Base-by-base conservation (phyloP, 2,888 invertebrate genomes). In the Drosophila buzzatii region DNA sequence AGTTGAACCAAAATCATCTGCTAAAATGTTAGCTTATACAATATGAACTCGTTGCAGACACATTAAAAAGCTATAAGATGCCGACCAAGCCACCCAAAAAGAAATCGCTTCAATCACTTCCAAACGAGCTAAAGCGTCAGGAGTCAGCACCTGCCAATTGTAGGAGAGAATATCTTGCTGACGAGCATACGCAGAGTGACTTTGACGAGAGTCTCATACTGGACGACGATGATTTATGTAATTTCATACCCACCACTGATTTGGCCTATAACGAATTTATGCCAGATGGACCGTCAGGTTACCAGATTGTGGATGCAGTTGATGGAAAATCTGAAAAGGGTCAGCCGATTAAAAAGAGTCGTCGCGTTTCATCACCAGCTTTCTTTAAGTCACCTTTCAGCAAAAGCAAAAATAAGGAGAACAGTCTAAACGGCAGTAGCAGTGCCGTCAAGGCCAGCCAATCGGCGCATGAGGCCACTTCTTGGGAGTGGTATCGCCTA, bases 311-410 rank as follows among this genome's bases (percentile, higher is more conserved):
- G 47, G 85, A 85, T 42, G 72, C 74, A 4, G 62, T 77, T 0
- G 80, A 82, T 35, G 73, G 74, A 5, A 83, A 86, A 59, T 53
- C 81, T 31, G 81, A 63, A n/a, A 85, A 76, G 76, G 82, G 73
- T 58, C 62, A 66, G 60, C 33, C 47, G 20, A 67, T 10, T 0
- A 90, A 93, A 14, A 95, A 94, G 79, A 93, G 94, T 1, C 93
- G 95, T 44, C 93, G 95, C 52, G 87, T 95, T 16, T 95, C 95
- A 8, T 95, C 95, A 45, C 95, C 95, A 1, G 94, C 94, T 1
- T 95, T 95, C 81, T 91, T 95, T 33, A 94, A 95, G 82, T 91
- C 93, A 14, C 94, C 95, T 0, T 92, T 95, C 47, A 94, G 94
- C 80, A 93, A 95, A 70, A 94, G 94, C 82, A 75, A 90, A 73